These are phyloP conservation scores for Lasioglossum calceatum DNA, from an alignment of 2,888 invertebrate species.

Conservation along the genomic window DNA sequence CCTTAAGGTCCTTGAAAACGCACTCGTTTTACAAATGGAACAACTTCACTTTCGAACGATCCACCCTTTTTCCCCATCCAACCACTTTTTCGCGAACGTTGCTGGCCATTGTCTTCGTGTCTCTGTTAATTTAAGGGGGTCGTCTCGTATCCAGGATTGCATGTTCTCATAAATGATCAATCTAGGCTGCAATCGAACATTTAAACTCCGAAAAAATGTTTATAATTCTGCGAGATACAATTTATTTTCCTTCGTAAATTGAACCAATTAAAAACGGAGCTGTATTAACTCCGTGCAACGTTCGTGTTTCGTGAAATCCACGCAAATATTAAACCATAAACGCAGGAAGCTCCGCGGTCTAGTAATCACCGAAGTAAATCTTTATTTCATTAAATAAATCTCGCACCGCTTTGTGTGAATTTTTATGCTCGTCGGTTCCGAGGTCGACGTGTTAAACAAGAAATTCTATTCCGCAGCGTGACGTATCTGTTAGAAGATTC, in stretches of 20 bases:
- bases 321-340: background rate
- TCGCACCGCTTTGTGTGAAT: background rate
- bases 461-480: background rate
- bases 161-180: background rate
- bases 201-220: background rate
- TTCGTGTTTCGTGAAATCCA: background rate
- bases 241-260: background rate
- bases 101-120: background rate
- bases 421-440: background rate
- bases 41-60: background rate
- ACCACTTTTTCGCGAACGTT: background rate
- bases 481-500: background rate
- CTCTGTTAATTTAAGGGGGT: background rate
- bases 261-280: background rate
- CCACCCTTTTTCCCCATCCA: background rate
- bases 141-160: too few relatives aligned
- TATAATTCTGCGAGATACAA: background rate
- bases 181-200: fast-evolving
- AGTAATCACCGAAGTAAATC: background rate
- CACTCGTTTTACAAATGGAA: background rate
- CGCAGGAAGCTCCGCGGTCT: background rate
- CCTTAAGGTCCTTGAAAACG: slow-evolving; percentile 19
- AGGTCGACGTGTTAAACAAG: background rate
- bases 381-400: background rate
- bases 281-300: background rate